Base-by-base conservation (phyloP, 2,113 vertebrate species). In the Callorhinus ursinus region DNA sequence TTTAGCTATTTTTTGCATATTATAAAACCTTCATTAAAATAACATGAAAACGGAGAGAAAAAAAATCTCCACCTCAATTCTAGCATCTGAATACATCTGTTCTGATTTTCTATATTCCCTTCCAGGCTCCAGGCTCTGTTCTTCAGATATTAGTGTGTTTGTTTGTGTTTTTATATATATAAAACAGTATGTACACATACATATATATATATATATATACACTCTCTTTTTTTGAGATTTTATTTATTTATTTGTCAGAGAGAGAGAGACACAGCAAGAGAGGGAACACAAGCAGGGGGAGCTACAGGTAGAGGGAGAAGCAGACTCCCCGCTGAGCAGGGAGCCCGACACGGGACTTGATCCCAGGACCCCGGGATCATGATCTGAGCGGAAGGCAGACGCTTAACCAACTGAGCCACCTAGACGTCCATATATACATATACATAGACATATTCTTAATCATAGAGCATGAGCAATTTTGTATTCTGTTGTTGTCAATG, bases 1-100 rank as follows among this genome's bases (percentile, higher is more conserved):
- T 92, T 90, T 77, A 77, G 72, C 39, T 31, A 67, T 74, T 93
- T 95, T 63, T 63, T 24, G n/a, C 2, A 65, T 90, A 53, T 84
- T 74, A 59, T 31, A 77, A 93, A 88, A 63, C 7, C 21, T 83
- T 77, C 31, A 61, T 83, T 83, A 95, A 96, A 92, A 81, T 74
- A 95, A 77, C 21, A 83, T 39, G 21, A 93, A 88, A n/a, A 11
- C 10, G 2, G 36, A 93, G 36, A 39, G 63, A 31, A 71, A 79
- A 57, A 57, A 72, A 39, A 7, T 9, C 16, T 1, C 1, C 31
- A 51, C 28, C 42, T 87, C 67, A 49, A 24, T 31, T 63, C 55
- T 16, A 76, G n/a, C n/a, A 28, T 57, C 49, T 82, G 36, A 86
- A 49, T 77, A 46, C 31, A 67, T 83, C 18, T 57, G 26, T 88